Evolutionary conservation across 2,888 invertebrate genomes (phyloP).

Genomic region (Nebria salina): DNA sequence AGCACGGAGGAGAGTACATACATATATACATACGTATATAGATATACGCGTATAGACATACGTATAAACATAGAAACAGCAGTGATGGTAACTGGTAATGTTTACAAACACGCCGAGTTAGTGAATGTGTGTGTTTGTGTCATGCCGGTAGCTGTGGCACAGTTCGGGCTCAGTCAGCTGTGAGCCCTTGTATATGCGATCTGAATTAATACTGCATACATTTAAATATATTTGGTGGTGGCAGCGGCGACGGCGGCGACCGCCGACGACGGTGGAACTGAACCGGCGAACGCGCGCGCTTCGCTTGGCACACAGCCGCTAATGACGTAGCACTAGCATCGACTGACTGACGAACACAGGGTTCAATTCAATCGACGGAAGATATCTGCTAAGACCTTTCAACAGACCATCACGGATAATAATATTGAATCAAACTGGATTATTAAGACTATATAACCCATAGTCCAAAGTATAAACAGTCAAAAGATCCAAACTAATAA

Average conservation of each 20-base stretch:
- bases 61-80: not conserved
- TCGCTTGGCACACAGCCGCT: constrained; percentile 33
- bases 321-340: constrained; percentile 1
- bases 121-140: not conserved
- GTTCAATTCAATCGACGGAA: not conserved
- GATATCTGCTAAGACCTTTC: not conserved
- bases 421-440: no score
- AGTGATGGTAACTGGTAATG: constrained; percentile 51
- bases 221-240: constrained; percentile 63
- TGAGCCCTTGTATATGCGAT: constrained; percentile 59
- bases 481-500: no score
- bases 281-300: not conserved
- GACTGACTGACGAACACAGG: not conserved
- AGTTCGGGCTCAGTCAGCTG: constrained; percentile 60
- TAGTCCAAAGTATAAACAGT: no score
- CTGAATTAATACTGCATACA: constrained; percentile 65
- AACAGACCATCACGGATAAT: not conserved
- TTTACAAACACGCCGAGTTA: constrained; percentile 62
- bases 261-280: constrained; percentile 12
- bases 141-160: constrained; percentile 37
- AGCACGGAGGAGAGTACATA: not conserved
- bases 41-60: no score
- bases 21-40: not conserved
- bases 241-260: constrained; percentile 35
- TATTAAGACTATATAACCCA: no score